Percentiles rank a stretch among this genome's conserved stretches.
Evolutionary conservation across 2,888 invertebrate species (phyloP).

Genomic region (Thymelicus lineola): DNA sequence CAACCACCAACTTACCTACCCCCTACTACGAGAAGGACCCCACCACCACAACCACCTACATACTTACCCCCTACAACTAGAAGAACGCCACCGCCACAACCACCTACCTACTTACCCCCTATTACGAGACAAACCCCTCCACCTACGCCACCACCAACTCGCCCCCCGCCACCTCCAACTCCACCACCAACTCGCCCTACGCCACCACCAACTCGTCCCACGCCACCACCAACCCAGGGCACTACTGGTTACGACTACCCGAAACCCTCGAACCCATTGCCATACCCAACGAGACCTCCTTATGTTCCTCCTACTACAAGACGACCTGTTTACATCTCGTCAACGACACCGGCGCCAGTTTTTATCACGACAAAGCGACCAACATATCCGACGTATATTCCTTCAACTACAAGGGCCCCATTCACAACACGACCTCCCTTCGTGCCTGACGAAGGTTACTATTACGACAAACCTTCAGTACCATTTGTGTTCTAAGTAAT

Average conservation of each 20-base stretch:
- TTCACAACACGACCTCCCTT: conserved; percentile 68
- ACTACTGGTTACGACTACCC: conserved; percentile 44
- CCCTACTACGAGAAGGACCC: conserved; percentile 29
- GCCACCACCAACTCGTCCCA: conserved; percentile 42
- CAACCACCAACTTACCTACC: conserved; percentile 9
- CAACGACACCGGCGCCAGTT: conserved; percentile 46
- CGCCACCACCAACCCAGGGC: conserved; percentile 47
- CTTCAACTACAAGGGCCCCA: conserved; percentile 50
- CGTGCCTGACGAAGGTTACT: conserved; percentile 72
- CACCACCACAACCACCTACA: conserved; percentile 36
- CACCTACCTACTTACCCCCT: conserved; percentile 39
- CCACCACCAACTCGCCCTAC: conserved; percentile 39
- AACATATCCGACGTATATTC: conserved; percentile 50
- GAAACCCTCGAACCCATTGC: conserved; percentile 45
- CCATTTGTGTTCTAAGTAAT: conserved; percentile 65
- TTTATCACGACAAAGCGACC: conserved; percentile 60
- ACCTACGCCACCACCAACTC: conserved; percentile 40
- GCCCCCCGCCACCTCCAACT: conserved; percentile 36
- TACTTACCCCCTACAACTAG: too few species aligned
- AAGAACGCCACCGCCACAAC: too few species aligned
- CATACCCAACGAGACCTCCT: conserved; percentile 44
- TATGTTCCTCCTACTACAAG: conserved; percentile 54
- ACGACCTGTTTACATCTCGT: conserved; percentile 48
- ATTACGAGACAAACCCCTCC: conserved; percentile 36
- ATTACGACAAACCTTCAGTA: conserved; percentile 75